Evolutionary conservation across 1,140 invertebrate genomes (phyloP).

Genomic region (Trichoplusia ni): DNA sequence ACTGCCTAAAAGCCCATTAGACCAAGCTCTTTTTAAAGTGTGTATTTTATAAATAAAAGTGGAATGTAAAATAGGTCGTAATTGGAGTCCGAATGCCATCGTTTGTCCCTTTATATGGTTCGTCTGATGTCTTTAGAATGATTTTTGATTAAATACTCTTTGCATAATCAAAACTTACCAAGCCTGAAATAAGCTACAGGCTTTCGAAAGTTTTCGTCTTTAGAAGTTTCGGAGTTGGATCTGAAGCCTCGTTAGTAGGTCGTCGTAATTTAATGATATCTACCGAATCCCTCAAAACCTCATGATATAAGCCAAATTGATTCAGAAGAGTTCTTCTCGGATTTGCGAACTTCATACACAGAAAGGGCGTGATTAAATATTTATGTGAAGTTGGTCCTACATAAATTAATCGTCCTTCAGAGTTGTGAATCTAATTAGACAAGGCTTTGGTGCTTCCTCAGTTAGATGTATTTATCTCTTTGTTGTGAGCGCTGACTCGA

Average conservation of each 20-base stretch:
- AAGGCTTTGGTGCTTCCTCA: background rate
- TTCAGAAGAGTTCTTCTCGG: background rate
- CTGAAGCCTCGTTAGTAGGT: background rate
- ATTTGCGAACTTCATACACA: background rate
- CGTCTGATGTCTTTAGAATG: too few relatives aligned
- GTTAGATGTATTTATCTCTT: background rate
- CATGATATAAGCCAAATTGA: slow-evolving; percentile 1
- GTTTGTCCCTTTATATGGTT: too few relatives aligned
- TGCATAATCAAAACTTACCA: too few relatives aligned
- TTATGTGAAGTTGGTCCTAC: background rate
- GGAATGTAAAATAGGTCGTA: too few relatives aligned
- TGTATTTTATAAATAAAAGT: too few relatives aligned
- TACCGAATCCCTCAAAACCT: background rate
- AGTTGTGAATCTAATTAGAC: background rate
- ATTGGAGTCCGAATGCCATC: too few relatives aligned
- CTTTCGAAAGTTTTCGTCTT: background rate
- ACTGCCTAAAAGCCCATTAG: too few relatives aligned
- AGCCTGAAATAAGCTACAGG: too few relatives aligned
- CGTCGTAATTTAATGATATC: slow-evolving; percentile 10
- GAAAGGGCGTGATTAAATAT: slow-evolving; percentile 2
- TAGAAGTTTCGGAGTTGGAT: background rate
- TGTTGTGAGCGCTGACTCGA: too few relatives aligned
- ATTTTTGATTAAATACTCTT: too few relatives aligned
- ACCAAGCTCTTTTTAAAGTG: too few relatives aligned
- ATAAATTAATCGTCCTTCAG: slow-evolving; percentile 11